Evolutionary conservation across 2,888 invertebrate genomes (phyloP), one percentile per base, ranked within the genome.

Genomic region (Mythimna lalbum): DNA sequence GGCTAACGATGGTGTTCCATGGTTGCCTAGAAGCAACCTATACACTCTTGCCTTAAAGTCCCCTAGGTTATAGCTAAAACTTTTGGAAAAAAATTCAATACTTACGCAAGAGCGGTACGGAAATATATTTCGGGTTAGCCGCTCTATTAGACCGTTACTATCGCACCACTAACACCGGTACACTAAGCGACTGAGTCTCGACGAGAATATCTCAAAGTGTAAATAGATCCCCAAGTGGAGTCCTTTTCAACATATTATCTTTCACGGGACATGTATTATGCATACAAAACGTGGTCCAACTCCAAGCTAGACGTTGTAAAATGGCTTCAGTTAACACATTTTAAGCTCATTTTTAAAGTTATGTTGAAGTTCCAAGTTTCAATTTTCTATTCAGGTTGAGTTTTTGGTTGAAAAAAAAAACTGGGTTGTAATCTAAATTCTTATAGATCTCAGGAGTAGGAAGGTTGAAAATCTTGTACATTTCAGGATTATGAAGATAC

Each of bases 241-340:
- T 72, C 36, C 50, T 69, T 63, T 39, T 60, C 50, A 61, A 73
- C 73, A 69, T 79, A 78, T 73, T 79, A 76, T 74, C 74, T 72
- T 63, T 52, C 67, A 36, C 50, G 21, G 57, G 49, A 60, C 71
- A 76, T 78, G 66, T 65, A 79, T 83, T 75, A 83, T 84, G 80
- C 85, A 84, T 83, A 64, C 65, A 31, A 69, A 31, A 23, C 55
- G 49, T 31, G 50, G 60, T 66, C 73, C 64, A 68, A 82, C 63
- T 78, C 61, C 36, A 19, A 53, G 39, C 65, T 47, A 66, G 76
- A 76, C 83, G 47, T 68, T 84, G 80, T 77, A 72, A 84, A 77
- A 84, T 83, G 64, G 68, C 75, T 69, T 73, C 74, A 64, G 73
- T 82, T 77, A 72, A 69, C 76, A 82, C 69, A 73, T 77, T 84